Conservation (phyloP, 2,113 vertebrate genomes). For the Melanerpes aurifrons region DNA sequence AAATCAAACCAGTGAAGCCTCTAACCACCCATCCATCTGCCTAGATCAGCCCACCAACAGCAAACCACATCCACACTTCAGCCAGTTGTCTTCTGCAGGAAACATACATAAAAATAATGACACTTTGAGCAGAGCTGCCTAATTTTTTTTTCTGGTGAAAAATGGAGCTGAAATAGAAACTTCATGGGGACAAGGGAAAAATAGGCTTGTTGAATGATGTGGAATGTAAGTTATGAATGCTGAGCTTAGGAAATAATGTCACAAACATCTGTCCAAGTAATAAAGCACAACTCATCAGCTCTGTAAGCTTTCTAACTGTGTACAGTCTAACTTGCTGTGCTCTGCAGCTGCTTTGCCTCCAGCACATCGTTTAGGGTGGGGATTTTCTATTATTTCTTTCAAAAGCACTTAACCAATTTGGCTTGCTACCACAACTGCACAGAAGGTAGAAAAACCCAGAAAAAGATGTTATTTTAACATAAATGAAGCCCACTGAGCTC, state of each 20-base stretch:
- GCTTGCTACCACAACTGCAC: background rate
- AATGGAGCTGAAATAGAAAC: background rate
- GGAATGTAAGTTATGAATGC: background rate
- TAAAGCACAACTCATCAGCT: background rate
- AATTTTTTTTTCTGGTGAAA: background rate
- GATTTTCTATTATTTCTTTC: background rate
- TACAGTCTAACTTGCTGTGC: fast-evolving
- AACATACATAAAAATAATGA: background rate
- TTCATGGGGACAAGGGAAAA: background rate
- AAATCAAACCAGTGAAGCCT: background rate
- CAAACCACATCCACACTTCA: background rate
- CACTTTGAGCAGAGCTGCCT: background rate
- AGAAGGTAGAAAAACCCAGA: background rate
- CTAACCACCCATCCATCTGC: background rate
- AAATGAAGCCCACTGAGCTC: background rate
- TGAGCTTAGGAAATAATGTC: background rate
- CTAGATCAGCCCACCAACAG: background rate
- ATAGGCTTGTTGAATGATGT: background rate
- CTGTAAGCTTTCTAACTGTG: background rate
- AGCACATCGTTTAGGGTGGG: background rate
- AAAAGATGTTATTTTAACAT: background rate
- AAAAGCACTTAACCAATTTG: background rate
- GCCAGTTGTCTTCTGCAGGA: background rate
- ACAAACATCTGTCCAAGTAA: background rate
- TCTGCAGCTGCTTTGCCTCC: background rate